Base-by-base conservation (phyloP, 2,888 invertebrate genomes). In the Nezara viridula region DNA sequence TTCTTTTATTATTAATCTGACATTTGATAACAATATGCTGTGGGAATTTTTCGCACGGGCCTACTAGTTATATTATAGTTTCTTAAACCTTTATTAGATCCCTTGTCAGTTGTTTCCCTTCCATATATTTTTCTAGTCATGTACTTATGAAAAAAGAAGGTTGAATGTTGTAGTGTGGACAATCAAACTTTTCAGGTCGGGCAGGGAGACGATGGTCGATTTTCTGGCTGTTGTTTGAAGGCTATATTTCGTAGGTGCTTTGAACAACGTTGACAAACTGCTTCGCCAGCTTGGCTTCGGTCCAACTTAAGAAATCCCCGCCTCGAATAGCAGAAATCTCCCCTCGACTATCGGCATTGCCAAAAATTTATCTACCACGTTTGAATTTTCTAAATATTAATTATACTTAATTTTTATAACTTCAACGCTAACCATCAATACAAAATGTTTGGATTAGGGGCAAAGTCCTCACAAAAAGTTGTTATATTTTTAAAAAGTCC, bases 211-310 rank as follows among this genome's bases (percentile, higher is more conserved):
- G 66, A 7, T 73, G 37, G 66, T 73, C 66, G 66, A 73, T 73
- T 73, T 73, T 73, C 66, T 73, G 66, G 66, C 66, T 73, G 66
- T 73, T 73, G 66, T 73, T 73, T 73, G 66, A 73, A 37, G 66
- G 66, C 66, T 73, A 73, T 73, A 73, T 73, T 73, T 73, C 66
- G 66, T 73, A 73, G 66, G 66, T 73, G 66, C 66, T 73, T 73
- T 73, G 66, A 73, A 73, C 66, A 73, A 73, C 19, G 66, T 37
- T 73, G 66, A 73, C 66, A 73, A 73, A 73, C 66, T 73, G 66
- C 66, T 73, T 73, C 19, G 66, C 66, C 37, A 37, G 66, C 66
- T 73, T 73, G 66, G 66, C 66, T 73, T 32, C 66, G 66, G 32
- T 73, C 66, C 66, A 73, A 73, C 66, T 73, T 73, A 73, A 73